phyloP scores from a whole-genome alignment of 2,113 vertebrate genomes.

The Emydura subglobosa region DNA sequence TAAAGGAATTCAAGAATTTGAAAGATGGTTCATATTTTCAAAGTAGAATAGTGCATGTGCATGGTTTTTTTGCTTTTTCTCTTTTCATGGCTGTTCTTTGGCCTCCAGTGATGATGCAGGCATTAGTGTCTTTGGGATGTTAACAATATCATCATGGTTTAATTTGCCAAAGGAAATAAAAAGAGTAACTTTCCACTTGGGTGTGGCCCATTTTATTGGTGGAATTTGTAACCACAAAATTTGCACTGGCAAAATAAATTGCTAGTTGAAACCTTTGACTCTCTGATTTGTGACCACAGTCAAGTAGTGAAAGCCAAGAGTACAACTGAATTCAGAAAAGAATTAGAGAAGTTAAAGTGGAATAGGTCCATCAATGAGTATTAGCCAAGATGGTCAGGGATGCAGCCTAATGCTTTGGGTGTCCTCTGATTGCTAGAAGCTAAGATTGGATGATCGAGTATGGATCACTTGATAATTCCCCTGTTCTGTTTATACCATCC shows the following conservation, averaged over 20 bases:
- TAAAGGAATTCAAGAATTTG: slow-evolving; percentile 11
- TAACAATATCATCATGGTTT: neutral
- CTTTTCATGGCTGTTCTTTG: neutral
- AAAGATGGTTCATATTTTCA: neutral
- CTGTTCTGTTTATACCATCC: neutral
- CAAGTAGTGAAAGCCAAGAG: neutral
- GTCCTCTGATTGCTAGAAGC: neutral
- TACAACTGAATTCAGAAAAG: neutral
- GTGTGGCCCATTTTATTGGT: neutral
- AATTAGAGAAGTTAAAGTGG: neutral
- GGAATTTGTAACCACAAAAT: neutral
- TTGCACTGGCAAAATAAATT: neutral
- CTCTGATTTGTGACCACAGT: neutral
- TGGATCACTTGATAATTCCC: neutral
- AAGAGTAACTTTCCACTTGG: neutral
- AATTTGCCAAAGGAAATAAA: neutral
- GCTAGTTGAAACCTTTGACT: neutral
- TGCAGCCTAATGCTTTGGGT: neutral
- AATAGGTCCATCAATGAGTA: neutral
- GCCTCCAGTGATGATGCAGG: neutral
- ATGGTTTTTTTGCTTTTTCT: neutral
- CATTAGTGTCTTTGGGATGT: rapidly evolving
- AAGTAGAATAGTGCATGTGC: neutral
- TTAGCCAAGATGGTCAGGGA: neutral
- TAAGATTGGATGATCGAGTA: neutral